Evolutionary conservation across 2,797 vertebrate genomes (phyloP), one percentile per base, ranked within the genome.

Genomic region (Glossophaga mutica): DNA sequence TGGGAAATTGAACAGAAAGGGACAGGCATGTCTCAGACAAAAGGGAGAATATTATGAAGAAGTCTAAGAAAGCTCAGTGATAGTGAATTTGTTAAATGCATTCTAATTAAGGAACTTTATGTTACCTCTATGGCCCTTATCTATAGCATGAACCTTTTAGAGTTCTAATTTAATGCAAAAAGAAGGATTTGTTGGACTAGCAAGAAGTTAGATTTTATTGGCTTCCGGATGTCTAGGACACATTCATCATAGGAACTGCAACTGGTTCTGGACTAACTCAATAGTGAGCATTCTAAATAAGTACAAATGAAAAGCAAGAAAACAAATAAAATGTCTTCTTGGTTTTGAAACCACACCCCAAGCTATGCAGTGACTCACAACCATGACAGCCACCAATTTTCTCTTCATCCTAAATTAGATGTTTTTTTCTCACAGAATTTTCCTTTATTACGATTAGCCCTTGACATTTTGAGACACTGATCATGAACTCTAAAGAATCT

Each of bases 1-100:
- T 90, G 65, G 55, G 78, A 89, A 93, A 92, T 48, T 84, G 57
- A 94, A 96, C 24, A 78, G 9, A 84, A 93, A 91, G 44, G 94
- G 74, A 62, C 3, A 39, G 37, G 37, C 37, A 16, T 48, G 21
- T 76, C 52, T 89, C 42, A 24, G 9, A 68, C 46, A 32, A 39
- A 83, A 92, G 42, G n/a, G 52, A 81, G 81, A 86, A 92, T n/a
- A 52, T 34, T 68, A 44, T 55, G 52, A 88, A 74, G 44, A 90
- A 52, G 42, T 74, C 32, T 71, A 91, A 42, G 29, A 71, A 87
- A 96, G 42, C 6, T 19, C 19, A 22, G 4, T 44, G 34, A 42
- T 34, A 89, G 32, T 34, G 14, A 2, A 44, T 26, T n/a, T 32
- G 55, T 70, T 83, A 79, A 91, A 70, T 39, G 3, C 32, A 76